phyloP scores from a whole-genome alignment of 2,888 invertebrate genomes.

The Rotaria sp. region DNA sequence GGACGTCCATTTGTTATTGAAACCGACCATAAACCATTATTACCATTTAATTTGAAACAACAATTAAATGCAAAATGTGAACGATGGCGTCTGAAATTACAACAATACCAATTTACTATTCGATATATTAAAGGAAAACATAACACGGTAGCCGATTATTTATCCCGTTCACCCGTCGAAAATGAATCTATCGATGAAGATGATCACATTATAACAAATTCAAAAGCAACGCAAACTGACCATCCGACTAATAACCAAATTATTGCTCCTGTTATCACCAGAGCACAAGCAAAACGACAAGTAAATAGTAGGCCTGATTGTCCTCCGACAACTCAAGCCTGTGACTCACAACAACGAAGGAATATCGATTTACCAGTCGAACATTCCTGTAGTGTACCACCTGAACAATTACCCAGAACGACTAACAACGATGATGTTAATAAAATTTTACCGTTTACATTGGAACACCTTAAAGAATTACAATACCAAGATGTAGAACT shows the following conservation, averaged over 20 bases:
- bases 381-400: no score
- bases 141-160: background rate
- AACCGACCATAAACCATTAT: conserved; percentile 3
- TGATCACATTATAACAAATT: background rate
- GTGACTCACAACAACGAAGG: no score
- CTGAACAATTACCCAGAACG: no score
- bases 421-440: no score
- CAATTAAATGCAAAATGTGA: background rate
- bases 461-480: no score
- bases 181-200: background rate
- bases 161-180: background rate
- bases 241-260: background rate
- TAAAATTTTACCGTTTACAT: no score
- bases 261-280: background rate
- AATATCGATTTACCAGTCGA: no score
- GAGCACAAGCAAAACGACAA: no score
- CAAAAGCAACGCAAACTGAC: background rate
- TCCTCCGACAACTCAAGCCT: no score
- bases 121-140: background rate
- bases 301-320: no score
- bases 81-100: background rate
- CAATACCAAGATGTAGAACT: no score
- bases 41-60: background rate
- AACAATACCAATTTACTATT: background rate
- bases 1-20: background rate